Evolutionary conservation across 2,113 vertebrate species (phyloP), one percentile per base, ranked within the genome.

Genomic region (Takifugu flavidus): DNA sequence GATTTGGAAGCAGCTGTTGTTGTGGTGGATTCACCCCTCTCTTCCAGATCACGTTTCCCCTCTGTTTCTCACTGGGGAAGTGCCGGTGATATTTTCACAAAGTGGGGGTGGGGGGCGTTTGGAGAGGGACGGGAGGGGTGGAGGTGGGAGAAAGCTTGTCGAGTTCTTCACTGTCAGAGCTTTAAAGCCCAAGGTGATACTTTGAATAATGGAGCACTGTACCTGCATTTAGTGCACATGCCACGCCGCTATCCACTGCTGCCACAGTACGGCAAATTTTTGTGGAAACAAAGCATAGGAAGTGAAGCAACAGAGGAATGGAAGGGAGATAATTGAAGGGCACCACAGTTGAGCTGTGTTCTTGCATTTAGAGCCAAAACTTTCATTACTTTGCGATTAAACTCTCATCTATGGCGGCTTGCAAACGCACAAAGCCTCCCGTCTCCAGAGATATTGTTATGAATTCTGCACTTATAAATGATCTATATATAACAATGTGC

Each of bases 1-100:
- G 85, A 90, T 90, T 89, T 88, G 83, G 84, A 89, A 90, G 88
- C 90, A 90, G 87, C 88, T 91, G 88, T 90, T 91, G 89, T 90
- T 90, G 83, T 89, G 82, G 80, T 86, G 85, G 75, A 89, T 83
- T 86, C 53, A 68, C 73, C 82, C 74, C 75, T 85, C 77, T 86
- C 86, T 88, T 90, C 86, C 84, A 84, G 75, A 87, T 87, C 88
- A 88, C 79, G 77, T 86, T 88, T 85, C 82, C 83, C 80, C 78
- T 76, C 59, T 75, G 59, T 58, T 47, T 54, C 70, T 83, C 87
- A 82, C 87, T 34, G 5, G 83, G 87, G 89, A 87, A 51, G 58
- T 79, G 78, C 64, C 64, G 77, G 87, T 87, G 88, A 89, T 89
- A 85, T 86, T 89, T 89, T 86, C 7, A 10, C 34, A 74, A 52